Base-by-base conservation (phyloP, 2,113 vertebrate genomes). In the Cryptotis parvus region DNA sequence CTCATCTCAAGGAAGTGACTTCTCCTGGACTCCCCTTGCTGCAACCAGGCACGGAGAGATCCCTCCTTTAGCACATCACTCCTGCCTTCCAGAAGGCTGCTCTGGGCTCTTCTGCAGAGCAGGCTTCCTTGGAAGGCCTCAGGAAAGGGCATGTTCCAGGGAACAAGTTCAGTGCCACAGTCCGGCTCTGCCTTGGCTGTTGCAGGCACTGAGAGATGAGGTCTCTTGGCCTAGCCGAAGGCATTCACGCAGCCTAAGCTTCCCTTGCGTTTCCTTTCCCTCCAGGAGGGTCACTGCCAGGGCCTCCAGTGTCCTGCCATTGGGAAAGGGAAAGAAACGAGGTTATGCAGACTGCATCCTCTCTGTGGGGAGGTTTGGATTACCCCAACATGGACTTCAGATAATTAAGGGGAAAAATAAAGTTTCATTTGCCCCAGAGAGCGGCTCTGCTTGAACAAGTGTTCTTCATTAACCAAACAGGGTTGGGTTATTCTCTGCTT, bases 341-440 rank as follows among this genome's bases (percentile, higher is more conserved):
- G 58, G 87, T 95, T 84, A 85, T 45, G 0, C 43, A 82, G 87
- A 91, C 77, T 96, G 91, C 94, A 96, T 97, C 95, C 89, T 97
- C 94, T 97, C 96, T 97, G 96, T 90, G 96, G 93, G 96, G 95
- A 97, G 96, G 94, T 85, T 97, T 98, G 97, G 97, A 97, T 98
- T 97, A 97, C 97, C 94, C 85, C 93, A 95, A 93, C 91, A 89
- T 96, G 96, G 97, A 97, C 95, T 95, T 97, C 94, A 97, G 95
- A 97, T 97, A 97, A 97, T 97, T 97, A 97, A 90, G n/a, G 77
- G 7, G 78, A 87, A 91, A 94, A 95, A 92, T 96, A 96, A 97
- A 97, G 93, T 98, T 98, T 96, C 96, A 90, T 97, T 98, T 97
- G 77, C 91, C 89, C 74, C 75, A 33, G n/a, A 61, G 61, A 87